Percentiles rank a stretch among this genome's conserved stretches.
Conservation (phyloP, 2,888 invertebrate species). For the Aspidapion aeneum region DNA sequence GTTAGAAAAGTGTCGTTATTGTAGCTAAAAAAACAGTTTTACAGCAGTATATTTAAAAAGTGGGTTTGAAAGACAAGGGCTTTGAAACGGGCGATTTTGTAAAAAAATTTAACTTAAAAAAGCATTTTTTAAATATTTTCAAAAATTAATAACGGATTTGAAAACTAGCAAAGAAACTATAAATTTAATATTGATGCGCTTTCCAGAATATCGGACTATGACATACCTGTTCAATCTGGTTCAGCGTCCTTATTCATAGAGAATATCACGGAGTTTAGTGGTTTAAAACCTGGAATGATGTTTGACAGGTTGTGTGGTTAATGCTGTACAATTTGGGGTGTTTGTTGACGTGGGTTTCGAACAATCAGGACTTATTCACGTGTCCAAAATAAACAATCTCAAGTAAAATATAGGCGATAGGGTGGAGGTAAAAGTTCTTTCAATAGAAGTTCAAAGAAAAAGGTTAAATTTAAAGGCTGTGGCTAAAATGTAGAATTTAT, state of each 20-base stretch:
- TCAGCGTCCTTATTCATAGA: slow-evolving; percentile 73
- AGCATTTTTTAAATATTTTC: slow-evolving; percentile 30
- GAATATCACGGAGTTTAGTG: slow-evolving; percentile 63
- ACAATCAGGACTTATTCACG: slow-evolving; percentile 66
- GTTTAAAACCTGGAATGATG: slow-evolving; percentile 58
- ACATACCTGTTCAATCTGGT: slow-evolving; percentile 63
- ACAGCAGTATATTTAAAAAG: slow-evolving; percentile 51
- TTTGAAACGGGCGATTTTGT: slow-evolving; percentile 28
- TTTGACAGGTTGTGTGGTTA: slow-evolving; percentile 75
- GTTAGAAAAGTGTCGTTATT: too few relatives aligned
- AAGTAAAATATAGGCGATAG: slow-evolving; percentile 64
- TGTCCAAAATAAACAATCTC: slow-evolving; percentile 54
- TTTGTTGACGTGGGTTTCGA: slow-evolving; percentile 86
- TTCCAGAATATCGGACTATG: slow-evolving; percentile 65
- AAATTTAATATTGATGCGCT: slow-evolving; percentile 70
- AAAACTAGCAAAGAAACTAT: slow-evolving; percentile 60
- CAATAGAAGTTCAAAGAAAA: slow-evolving; percentile 54
- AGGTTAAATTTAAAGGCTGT: slow-evolving; percentile 49
- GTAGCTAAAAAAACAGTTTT: slow-evolving; percentile 68
- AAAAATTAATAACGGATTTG: slow-evolving; percentile 52
- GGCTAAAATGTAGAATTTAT: slow-evolving; percentile 23
- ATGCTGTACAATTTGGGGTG: slow-evolving; percentile 86
- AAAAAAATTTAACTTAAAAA: slow-evolving; percentile 17
- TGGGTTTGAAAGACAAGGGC: slow-evolving; percentile 21
- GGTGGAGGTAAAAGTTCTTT: slow-evolving; percentile 62